Evolutionary conservation across 2,888 invertebrate species (phyloP).

Genomic region (Aphidoletes aphidimyza): DNA sequence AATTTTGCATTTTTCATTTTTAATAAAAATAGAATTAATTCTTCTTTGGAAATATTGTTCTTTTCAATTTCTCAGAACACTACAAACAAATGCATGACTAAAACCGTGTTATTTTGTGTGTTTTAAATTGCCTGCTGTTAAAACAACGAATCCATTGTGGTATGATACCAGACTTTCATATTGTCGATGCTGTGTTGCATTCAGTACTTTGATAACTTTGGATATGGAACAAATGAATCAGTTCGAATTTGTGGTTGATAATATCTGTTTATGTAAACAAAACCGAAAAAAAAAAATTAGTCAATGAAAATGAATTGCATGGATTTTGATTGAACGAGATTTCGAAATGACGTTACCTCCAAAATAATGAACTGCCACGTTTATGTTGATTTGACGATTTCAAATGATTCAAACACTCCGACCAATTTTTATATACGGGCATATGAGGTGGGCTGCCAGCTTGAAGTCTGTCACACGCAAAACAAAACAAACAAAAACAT

Average conservation of each 20-base stretch:
- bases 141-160: background rate
- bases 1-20: background rate
- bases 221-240: background rate
- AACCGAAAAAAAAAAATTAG: background rate
- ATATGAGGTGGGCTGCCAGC: constrained; percentile 87
- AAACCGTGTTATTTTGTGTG: background rate
- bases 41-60: background rate
- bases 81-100: background rate
- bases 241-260: background rate
- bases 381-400: constrained; percentile 80
- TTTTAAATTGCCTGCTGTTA: background rate
- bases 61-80: background rate
- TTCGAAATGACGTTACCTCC: constrained; percentile 61
- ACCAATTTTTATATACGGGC: constrained; percentile 84
- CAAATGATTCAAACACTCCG: constrained; percentile 85
- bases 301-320: background rate
- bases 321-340: background rate
- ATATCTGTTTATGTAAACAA: background rate
- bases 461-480: constrained; percentile 76
- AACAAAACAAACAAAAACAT: too few relatives aligned
- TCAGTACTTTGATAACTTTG: constrained; percentile 27
- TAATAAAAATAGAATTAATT: constrained; percentile 18
- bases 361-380: constrained; percentile 81
- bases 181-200: background rate
- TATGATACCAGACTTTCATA: background rate